Conservation (phyloP, 30 jellyfish, hydroid and myxozoan genomes). For the Chironex yamaguchii region DNA sequence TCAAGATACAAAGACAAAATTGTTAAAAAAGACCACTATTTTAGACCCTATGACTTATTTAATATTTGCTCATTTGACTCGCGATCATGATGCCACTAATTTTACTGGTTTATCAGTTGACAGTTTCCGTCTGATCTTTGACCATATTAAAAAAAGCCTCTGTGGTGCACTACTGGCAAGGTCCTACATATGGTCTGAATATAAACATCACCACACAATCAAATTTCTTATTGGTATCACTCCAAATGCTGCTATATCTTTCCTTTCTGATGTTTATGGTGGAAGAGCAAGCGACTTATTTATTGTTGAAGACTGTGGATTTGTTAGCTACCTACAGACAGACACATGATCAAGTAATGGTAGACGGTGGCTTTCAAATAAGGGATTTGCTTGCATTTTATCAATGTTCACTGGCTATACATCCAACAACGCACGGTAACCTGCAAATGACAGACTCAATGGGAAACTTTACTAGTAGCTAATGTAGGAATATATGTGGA, state of each 20-base stretch:
- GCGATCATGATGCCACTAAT: too few relatives aligned
- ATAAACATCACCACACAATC: too few relatives aligned
- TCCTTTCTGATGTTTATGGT: constrained; percentile 36
- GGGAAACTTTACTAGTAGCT: constrained; percentile 33
- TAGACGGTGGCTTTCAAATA: constrained; percentile 63
- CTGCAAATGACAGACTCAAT: constrained; percentile 10
- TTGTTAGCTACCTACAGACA: constrained; percentile 24
- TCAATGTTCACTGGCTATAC: constrained; percentile 45
- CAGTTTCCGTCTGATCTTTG: too few relatives aligned
- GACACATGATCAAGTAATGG: constrained; percentile 62
- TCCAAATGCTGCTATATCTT: constrained; percentile 64
- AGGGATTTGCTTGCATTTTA: constrained; percentile 8
- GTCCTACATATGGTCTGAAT: too few relatives aligned
- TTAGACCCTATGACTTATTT: too few relatives aligned
- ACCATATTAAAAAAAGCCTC: too few relatives aligned
- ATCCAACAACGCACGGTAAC: not conserved
- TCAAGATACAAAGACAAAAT: too few relatives aligned
- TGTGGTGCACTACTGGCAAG: too few relatives aligned
- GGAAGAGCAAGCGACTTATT: constrained; percentile 47
- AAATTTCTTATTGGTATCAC: constrained; percentile 46
- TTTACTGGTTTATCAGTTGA: too few relatives aligned
- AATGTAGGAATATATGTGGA: constrained; percentile 67
- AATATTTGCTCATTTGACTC: too few relatives aligned
- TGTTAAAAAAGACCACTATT: too few relatives aligned
- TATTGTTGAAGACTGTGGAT: constrained; percentile 51